Conservation (phyloP, 2,888 invertebrate genomes). For the Mesoligia furuncula region DNA sequence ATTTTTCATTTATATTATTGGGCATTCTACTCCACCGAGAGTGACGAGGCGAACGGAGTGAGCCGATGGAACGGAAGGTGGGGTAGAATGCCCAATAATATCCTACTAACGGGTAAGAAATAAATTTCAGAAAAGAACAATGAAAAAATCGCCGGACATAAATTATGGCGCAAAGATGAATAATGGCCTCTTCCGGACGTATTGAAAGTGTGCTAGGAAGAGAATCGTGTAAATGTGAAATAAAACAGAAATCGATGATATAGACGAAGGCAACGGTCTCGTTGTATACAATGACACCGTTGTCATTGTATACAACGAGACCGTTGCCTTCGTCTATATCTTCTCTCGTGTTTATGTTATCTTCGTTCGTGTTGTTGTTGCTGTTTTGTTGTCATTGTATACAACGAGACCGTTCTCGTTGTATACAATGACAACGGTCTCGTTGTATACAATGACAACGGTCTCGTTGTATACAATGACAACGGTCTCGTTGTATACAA, state of each 20-base stretch:
- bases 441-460: background rate
- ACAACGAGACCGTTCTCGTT: too few species aligned
- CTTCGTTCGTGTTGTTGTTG: too few species aligned
- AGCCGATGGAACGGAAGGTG: too few species aligned
- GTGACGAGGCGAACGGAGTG: too few species aligned
- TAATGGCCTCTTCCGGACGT: conserved; percentile 40
- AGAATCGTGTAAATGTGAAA: conserved; percentile 47
- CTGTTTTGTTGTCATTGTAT: too few species aligned
- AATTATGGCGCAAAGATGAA: conserved; percentile 58
- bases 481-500: background rate
- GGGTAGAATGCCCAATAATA: too few species aligned
- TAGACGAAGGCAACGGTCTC: background rate
- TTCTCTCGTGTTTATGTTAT: too few species aligned
- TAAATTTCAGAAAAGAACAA: conserved; percentile 52
- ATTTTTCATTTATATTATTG: too few species aligned
- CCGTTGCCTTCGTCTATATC: too few species aligned
- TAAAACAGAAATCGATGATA: conserved; percentile 37
- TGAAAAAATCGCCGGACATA: conserved; percentile 50
- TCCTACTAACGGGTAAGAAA: too few species aligned
- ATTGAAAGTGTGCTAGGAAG: conserved; percentile 44
- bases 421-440: background rate
- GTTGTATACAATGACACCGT: background rate
- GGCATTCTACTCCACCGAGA: too few species aligned
- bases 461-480: background rate
- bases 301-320: too few species aligned